Conservation (phyloP, 2,797 vertebrate genomes). For the Takifugu ocellatus region DNA sequence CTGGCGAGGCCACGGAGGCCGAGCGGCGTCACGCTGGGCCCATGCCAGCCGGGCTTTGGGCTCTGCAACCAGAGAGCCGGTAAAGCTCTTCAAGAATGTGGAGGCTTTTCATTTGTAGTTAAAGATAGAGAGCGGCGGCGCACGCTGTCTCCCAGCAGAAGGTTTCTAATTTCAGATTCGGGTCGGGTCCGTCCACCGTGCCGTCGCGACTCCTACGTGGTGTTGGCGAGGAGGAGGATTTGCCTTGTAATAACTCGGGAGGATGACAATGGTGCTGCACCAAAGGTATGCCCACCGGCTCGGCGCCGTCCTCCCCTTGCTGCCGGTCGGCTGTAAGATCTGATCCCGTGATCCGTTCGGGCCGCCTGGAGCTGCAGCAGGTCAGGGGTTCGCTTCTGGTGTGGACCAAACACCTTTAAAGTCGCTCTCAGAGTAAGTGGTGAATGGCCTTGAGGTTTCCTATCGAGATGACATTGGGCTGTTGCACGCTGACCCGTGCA, state of each 20-base stretch:
- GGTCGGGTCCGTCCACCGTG: slow-evolving; percentile 35
- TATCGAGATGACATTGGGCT: slow-evolving; percentile 35
- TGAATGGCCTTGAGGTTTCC: slow-evolving; percentile 36
- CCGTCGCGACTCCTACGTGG: slow-evolving; percentile 5
- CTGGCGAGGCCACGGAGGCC: slow-evolving; percentile 50
- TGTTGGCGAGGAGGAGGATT: slow-evolving; percentile 21
- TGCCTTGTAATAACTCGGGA: slow-evolving; percentile 34
- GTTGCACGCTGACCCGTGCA: slow-evolving; percentile 8
- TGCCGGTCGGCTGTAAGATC: slow-evolving; percentile 46
- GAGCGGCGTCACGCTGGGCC: slow-evolving; percentile 59
- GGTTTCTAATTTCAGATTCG: slow-evolving; percentile 81
- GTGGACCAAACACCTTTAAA: slow-evolving; percentile 21
- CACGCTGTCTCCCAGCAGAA: slow-evolving; percentile 76
- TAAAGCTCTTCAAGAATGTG: slow-evolving; percentile 90
- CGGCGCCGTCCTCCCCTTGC: neutral
- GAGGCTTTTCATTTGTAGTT: slow-evolving; percentile 92
- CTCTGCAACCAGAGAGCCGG: slow-evolving; percentile 85
- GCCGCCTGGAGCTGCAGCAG: slow-evolving; percentile 39
- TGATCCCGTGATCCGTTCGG: slow-evolving; percentile 44
- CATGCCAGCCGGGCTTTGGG: slow-evolving; percentile 61
- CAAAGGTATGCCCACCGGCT: slow-evolving; percentile 79
- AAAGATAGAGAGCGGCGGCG: slow-evolving; percentile 89
- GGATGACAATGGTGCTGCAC: slow-evolving; percentile 76
- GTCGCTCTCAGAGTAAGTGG: slow-evolving; percentile 27
- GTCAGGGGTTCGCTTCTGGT: slow-evolving; percentile 39